A percentile compares a stretch with the other conserved stretches of the same genome.
phyloP scores from a whole-genome alignment of 2,888 invertebrate genomes.

The Nysson spinosus region DNA sequence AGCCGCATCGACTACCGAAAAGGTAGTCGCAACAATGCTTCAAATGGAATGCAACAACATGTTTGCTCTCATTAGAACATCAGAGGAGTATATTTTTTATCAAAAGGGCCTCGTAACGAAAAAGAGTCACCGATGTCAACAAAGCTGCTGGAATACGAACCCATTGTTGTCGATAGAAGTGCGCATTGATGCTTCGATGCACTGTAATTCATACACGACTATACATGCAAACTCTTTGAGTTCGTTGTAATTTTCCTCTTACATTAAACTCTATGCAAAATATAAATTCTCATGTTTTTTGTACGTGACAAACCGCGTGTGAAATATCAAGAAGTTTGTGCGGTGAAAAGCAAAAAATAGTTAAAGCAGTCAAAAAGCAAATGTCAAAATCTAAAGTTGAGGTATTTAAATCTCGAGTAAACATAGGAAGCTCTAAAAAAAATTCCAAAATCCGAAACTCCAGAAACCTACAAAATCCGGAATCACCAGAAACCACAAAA shows the following conservation, averaged over 20 bases:
- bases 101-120: neutral
- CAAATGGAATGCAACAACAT: neutral
- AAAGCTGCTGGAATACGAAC: neutral
- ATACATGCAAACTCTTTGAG: too few species aligned
- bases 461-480: too few species aligned
- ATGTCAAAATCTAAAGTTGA: too few species aligned
- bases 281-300: neutral
- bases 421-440: too few species aligned
- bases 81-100: neutral
- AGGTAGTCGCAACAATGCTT: neutral
- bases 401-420: too few species aligned
- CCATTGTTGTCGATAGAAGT: neutral
- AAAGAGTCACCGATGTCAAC: neutral
- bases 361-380: too few species aligned
- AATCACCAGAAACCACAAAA: too few species aligned
- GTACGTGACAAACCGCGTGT: slow-evolving; percentile 5
- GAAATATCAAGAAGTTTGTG: too few species aligned
- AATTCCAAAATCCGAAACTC: too few species aligned
- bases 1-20: neutral
- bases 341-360: too few species aligned
- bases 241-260: neutral
- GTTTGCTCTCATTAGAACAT: neutral
- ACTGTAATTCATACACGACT: too few species aligned
- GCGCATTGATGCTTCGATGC: too few species aligned
- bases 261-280: neutral